Evolutionary conservation across 1,140 invertebrate species (phyloP).

Genomic region (Meloidogyne floridensis): DNA sequence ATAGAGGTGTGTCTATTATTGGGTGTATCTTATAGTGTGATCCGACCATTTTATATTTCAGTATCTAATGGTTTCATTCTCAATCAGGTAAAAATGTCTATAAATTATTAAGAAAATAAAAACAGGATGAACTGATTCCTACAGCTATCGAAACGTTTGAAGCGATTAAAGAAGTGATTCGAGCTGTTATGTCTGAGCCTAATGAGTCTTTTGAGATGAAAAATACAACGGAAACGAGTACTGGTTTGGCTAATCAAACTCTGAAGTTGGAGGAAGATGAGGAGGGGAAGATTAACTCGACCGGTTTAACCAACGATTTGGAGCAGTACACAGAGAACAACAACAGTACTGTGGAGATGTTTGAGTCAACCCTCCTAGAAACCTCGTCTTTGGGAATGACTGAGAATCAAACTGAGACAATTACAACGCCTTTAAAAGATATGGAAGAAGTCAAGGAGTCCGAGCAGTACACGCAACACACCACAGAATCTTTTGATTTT

Average conservation of each 20-base stretch:
- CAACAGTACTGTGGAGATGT: background rate
- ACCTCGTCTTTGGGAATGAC: background rate
- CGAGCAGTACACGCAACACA: background rate
- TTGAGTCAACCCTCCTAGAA: background rate
- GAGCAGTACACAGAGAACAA: background rate
- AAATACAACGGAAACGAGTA: background rate
- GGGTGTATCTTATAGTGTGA: no score
- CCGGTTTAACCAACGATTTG: background rate
- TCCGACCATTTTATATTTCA: background rate
- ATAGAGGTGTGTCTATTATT: no score
- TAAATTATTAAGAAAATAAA: background rate
- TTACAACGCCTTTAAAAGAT: background rate
- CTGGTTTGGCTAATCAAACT: background rate
- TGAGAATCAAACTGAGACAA: background rate
- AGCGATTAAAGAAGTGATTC: conserved; percentile 51
- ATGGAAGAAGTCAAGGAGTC: background rate
- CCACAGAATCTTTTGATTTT: conserved; percentile 1
- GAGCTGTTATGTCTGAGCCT: conserved; percentile 36
- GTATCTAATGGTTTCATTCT: conserved; percentile 50
- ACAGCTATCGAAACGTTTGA: conserved; percentile 51
- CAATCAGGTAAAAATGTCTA: background rate
- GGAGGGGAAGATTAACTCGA: background rate
- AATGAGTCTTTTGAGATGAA: conserved; percentile 12
- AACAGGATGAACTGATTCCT: conserved; percentile 49
- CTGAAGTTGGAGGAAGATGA: background rate